Evolutionary conservation across 2,888 invertebrate genomes (phyloP).

Genomic region (Agrochola lychnidis): DNA sequence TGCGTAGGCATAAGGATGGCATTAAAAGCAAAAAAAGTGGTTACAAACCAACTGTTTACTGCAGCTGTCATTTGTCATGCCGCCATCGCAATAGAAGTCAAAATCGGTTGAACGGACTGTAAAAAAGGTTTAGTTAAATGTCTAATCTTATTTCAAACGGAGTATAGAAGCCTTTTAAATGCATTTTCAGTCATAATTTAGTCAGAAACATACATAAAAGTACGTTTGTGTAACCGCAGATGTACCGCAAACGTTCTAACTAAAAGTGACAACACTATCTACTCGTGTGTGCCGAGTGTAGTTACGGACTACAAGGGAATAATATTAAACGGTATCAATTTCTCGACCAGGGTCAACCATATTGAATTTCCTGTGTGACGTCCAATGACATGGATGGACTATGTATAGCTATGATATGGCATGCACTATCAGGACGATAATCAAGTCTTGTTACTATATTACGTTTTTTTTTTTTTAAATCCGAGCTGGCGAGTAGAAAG

Average conservation of each 20-base stretch:
- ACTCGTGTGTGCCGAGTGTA: neutral
- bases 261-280: conserved; percentile 16
- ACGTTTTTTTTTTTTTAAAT: too few relatives aligned
- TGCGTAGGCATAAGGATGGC: too few relatives aligned
- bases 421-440: neutral
- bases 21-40: too few relatives aligned
- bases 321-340: conserved; percentile 10
- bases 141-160: too few relatives aligned
- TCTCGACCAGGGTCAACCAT: conserved; percentile 1
- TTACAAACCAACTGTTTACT: too few relatives aligned
- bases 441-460: neutral
- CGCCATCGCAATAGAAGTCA: too few relatives aligned
- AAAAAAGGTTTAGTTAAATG: too few relatives aligned
- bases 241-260: conserved; percentile 20
- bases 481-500: too few relatives aligned
- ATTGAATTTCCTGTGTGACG: neutral
- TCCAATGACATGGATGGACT: neutral
- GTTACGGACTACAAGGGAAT: neutral
- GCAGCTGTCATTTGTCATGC: too few relatives aligned
- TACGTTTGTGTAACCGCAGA: conserved; percentile 4
- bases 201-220: neutral
- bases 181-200: neutral
- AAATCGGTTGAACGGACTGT: too few relatives aligned
- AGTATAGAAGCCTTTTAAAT: too few relatives aligned
- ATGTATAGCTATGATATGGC: neutral